Evolutionary conservation across 2,113 vertebrate genomes (phyloP).

Genomic region (Ailuropoda melanoleuca): DNA sequence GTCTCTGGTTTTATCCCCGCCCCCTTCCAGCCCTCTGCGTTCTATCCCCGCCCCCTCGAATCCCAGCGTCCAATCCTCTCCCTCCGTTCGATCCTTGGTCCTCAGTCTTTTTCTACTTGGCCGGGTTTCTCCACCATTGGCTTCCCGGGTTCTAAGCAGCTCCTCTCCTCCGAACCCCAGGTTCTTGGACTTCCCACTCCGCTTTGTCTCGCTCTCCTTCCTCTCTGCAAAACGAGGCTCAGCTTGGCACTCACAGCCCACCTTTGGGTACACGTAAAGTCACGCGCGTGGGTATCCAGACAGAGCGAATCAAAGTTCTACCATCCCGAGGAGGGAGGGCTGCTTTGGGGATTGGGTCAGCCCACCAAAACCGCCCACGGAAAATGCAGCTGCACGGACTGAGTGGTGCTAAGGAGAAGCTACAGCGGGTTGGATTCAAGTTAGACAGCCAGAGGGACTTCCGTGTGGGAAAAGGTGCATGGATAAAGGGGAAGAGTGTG

Average conservation of each 20-base stretch:
- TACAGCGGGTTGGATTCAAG: background rate
- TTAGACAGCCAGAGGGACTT: background rate
- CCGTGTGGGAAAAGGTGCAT: background rate
- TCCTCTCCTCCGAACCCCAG: too few relatives aligned
- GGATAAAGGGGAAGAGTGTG: background rate
- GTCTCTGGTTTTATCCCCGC: background rate
- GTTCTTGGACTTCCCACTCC: background rate
- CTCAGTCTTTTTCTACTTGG: fast-evolving
- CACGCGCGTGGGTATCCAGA: background rate
- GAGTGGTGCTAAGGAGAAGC: background rate
- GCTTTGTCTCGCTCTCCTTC: background rate
- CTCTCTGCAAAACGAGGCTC: background rate
- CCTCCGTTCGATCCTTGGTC: background rate
- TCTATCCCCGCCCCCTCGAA: background rate
- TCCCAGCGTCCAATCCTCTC: slow-evolving; percentile 1
- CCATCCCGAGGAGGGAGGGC: background rate
- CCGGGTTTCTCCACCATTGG: background rate
- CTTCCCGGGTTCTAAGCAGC: background rate
- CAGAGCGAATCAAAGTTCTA: background rate
- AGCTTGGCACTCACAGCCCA: background rate
- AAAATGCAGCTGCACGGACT: background rate
- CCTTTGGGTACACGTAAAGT: background rate
- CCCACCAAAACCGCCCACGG: background rate
- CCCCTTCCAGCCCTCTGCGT: background rate
- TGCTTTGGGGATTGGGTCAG: too few relatives aligned